A percentile compares a stretch with the other conserved stretches of the same genome.
These are phyloP conservation scores for Oreochromis niloticus DNA, from an alignment of 2,113 vertebrate species.

Conservation along the genomic window DNA sequence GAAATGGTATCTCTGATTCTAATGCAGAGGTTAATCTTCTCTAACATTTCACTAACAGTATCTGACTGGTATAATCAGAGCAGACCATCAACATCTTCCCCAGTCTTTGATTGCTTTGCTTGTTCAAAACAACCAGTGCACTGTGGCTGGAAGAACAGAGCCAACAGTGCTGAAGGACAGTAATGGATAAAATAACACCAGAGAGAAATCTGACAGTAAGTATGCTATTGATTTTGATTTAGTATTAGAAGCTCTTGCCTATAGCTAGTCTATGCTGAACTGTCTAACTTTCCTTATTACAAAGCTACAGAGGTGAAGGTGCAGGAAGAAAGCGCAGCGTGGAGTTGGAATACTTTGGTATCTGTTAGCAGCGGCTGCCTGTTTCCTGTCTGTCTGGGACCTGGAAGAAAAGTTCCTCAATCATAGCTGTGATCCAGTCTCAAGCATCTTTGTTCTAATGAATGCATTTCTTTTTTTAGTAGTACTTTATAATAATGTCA, in stretches of 20 bases:
- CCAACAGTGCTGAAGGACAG: not conserved
- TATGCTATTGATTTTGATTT: not conserved
- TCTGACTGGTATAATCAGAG: not conserved
- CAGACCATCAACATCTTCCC: not conserved
- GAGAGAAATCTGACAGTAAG: not conserved
- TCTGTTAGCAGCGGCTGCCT: not conserved
- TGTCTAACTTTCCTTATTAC: not conserved
- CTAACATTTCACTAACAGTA: not conserved
- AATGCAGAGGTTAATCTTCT: not conserved
- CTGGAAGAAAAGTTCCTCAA: constrained; percentile 47
- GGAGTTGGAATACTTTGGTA: not conserved
- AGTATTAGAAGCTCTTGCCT: not conserved
- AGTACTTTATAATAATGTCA: not conserved
- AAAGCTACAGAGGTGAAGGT: not conserved
- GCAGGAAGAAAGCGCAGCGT: not conserved
- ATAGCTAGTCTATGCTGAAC: not conserved
- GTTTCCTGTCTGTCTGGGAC: constrained; percentile 51
- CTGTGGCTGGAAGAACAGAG: not conserved
- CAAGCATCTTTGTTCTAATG: not conserved
- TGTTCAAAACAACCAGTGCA: not conserved
- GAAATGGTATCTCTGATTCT: not conserved
- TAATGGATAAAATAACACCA: not conserved
- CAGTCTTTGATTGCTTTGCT: not conserved
- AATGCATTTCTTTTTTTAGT: not conserved
- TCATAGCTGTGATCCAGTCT: constrained; percentile 15